phyloP scores from a whole-genome alignment of 2,888 invertebrate species.

The Uropetala carovei region DNA sequence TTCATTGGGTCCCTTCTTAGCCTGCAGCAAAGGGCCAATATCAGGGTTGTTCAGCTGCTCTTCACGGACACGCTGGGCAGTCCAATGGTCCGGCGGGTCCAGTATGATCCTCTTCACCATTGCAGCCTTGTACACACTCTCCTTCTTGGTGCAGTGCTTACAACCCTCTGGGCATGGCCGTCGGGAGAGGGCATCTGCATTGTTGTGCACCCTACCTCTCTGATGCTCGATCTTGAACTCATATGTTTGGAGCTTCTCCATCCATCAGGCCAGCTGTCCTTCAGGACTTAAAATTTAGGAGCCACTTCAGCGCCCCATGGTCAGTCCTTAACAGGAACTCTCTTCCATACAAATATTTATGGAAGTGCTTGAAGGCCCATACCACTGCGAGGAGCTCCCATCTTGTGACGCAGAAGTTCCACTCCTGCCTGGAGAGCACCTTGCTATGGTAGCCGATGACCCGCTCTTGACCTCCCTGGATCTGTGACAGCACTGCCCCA shows the following conservation, averaged over 20 bases:
- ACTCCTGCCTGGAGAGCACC: not conserved
- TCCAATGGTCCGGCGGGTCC: too few relatives aligned
- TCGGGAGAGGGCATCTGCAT: too few relatives aligned
- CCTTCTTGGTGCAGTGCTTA: too few relatives aligned
- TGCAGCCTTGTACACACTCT: too few relatives aligned
- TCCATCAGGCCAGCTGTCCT: not conserved
- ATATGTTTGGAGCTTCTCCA: not conserved
- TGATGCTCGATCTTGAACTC: not conserved
- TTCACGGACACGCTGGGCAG: too few relatives aligned
- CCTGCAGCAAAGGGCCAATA: too few relatives aligned
- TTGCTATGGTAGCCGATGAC: not conserved
- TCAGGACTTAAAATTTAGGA: not conserved
- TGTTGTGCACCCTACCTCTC: too few relatives aligned
- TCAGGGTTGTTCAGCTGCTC: too few relatives aligned
- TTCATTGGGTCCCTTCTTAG: too few relatives aligned
- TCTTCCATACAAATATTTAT: not conserved
- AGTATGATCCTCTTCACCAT: too few relatives aligned
- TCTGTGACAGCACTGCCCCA: not conserved
- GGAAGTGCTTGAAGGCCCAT: not conserved
- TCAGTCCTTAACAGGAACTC: not conserved
- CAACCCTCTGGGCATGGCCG: too few relatives aligned
- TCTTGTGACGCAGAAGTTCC: not conserved
- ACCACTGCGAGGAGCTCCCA: not conserved
- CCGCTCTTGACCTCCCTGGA: not conserved
- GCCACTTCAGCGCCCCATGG: not conserved